phyloP scores from a whole-genome alignment of 2,888 invertebrate genomes.

The Cistogaster globosa region DNA sequence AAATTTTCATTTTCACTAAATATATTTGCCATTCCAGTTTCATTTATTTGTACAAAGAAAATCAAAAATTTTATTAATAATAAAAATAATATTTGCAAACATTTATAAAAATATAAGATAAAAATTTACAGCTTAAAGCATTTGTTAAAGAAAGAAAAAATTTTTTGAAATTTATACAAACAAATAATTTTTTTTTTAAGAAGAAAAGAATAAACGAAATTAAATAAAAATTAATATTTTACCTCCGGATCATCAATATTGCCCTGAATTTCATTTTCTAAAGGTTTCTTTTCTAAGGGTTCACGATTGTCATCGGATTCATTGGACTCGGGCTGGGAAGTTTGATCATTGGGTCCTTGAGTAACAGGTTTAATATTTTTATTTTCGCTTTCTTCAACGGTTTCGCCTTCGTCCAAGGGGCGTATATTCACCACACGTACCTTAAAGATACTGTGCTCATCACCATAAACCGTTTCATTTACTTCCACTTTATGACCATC shows the following conservation, averaged over 20 bases:
- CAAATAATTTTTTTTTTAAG: slow-evolving; percentile 2
- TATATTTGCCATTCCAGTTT: slow-evolving; percentile 61
- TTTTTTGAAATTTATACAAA: slow-evolving; percentile 39
- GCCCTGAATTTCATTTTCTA: slow-evolving; percentile 80
- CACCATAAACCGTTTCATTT: slow-evolving; percentile 85
- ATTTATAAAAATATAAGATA: slow-evolving; percentile 20
- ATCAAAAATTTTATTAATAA: slow-evolving; percentile 32
- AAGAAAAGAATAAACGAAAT: slow-evolving; percentile 19
- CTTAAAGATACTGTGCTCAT: slow-evolving; percentile 82
- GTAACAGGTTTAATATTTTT: slow-evolving; percentile 71
- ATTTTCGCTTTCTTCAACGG: slow-evolving; percentile 74
- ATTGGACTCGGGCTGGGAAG: slow-evolving; percentile 68
- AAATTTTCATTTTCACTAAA: neutral
- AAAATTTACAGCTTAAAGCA: slow-evolving; percentile 48
- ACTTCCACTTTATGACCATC: slow-evolving; percentile 85
- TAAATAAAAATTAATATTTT: slow-evolving; percentile 75
- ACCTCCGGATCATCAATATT: slow-evolving; percentile 81
- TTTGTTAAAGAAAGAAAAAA: slow-evolving; percentile 44
- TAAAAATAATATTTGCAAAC: slow-evolving; percentile 17
- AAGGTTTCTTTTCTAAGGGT: slow-evolving; percentile 75
- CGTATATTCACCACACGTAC: slow-evolving; percentile 84
- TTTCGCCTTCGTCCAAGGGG: slow-evolving; percentile 82
- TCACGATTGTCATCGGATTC: slow-evolving; percentile 77
- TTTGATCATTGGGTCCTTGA: slow-evolving; percentile 65
- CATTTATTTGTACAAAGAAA: slow-evolving; percentile 46